Evolutionary conservation across 2,888 invertebrate genomes (phyloP), one percentile per base, ranked within the genome.

Genomic region (Encarsia formosa): DNA sequence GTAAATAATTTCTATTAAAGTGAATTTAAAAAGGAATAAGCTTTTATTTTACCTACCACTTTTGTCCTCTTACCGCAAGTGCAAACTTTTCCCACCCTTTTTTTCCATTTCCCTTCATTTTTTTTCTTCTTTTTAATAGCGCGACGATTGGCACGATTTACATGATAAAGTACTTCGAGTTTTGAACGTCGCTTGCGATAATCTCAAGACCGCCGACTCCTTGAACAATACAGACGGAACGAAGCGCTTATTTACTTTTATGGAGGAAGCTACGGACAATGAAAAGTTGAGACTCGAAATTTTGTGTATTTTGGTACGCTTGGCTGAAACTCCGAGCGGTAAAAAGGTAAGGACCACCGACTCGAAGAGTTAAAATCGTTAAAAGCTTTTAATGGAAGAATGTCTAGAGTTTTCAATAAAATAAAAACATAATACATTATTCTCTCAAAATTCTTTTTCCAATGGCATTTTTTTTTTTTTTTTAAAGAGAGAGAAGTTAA

Each of bases 141-240:
- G 61, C 24, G 53, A 59, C 0, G 63, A 70, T 15, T 66, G 62
- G 57, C 29, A 45, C 11, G 65, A 69, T 52, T 48, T 69, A 6
- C 66, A 66, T 45, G 15, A 51, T 1, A 58, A 63, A 34, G 60
- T 61, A 9, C 52, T 70, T 22, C 52, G 43, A 22, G 49, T 65
- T 11, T 48, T 71, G 4, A 9, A 40, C 2, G 43, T 60, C 11
- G 61, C 65, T 0, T 58, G 60, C 24, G 61, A 65, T 29, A 69
- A 67, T 60, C 23, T 47, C 8, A 56, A 43, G 20, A 65, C 67
- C 0, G 57, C 57, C 1, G 64, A 68, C n/a, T 39, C 55, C 4
- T 44, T 68, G 23, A 47, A 61, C 23, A 58, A 51, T 5, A 56
- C 57, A 2, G 65, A 59, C 2, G 67, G 62, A 22, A 56, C 64